Base-by-base conservation (phyloP, 1,140 invertebrate species). In the Drosophila orosa region DNA sequence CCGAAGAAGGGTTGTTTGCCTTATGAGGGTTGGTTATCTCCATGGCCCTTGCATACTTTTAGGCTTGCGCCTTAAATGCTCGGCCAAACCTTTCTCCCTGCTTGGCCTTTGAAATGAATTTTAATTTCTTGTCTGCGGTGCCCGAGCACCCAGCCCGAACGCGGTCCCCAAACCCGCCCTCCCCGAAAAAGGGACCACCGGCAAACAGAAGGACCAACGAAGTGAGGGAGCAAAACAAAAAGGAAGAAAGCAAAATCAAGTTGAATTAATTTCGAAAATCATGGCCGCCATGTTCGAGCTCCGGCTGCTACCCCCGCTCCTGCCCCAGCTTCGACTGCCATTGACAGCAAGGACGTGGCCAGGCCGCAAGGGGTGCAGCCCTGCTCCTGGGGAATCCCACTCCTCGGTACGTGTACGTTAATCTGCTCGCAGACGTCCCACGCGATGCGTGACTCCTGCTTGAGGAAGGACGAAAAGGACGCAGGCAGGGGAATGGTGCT, bases 191-290 rank as follows among this genome's bases (percentile, higher is more conserved):
- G 54, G 47, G 33, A 37, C 66, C 48, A 35, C 62, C 24, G 31
- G 29, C 39, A 57, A 57, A 35, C 67, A 71, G 67, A 39, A 55
- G 50, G 31, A 48, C 42, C 19, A 63, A 57, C 67, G 67, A 71
- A 71, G 67, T 71, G 66, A 69, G 67, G 65, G 47, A 57, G 40
- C 69, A 72, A 86, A 87, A 89, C 84, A 83, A 87, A 77, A 62
- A 89, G 75, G 71, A 87, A 87, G 83, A 87, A 87, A 89, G 84
- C 84, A 89, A 89, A 89, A 90, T 89, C 84, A 89, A 89, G 84
- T 89, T 87, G 87, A 87, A 90, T 90, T 90, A 90, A 90, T 90
- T 90, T 90, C 75, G 80, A 84, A 91, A 90, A 90, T 90, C 87
- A 90, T 90, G 87, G 87, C 84, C 66, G 69, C 69, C 72, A 75